Percentiles rank a stretch among this genome's conserved stretches.
These are phyloP conservation scores for Helicolenus hilgendorfi DNA, from an alignment of 2,797 vertebrate genomes.

Conservation along the genomic window DNA sequence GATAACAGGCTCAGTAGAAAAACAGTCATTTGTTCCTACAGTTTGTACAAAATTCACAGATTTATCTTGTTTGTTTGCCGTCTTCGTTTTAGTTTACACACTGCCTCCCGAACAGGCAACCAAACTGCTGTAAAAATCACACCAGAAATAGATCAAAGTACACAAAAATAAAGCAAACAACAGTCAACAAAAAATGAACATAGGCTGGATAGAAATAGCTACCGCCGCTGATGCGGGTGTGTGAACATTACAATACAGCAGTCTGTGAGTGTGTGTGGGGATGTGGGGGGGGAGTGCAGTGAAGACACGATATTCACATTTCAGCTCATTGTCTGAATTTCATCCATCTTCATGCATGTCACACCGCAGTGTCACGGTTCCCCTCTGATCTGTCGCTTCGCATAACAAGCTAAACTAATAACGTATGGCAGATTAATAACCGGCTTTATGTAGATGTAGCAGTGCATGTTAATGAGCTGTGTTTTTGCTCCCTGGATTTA, in stretches of 20 bases:
- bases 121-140: slow-evolving; percentile 82
- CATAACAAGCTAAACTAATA: neutral
- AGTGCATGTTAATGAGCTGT: slow-evolving; percentile 3
- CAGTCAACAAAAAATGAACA: slow-evolving; percentile 15
- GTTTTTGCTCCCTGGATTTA: neutral
- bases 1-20: slow-evolving; percentile 89
- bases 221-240: neutral
- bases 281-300: neutral
- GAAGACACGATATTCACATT: slow-evolving; percentile 29
- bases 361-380: slow-evolving; percentile 46
- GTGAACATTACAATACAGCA: neutral
- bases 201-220: slow-evolving; percentile 22
- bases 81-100: slow-evolving; percentile 60
- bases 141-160: slow-evolving; percentile 28
- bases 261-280: neutral
- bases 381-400: slow-evolving; percentile 69
- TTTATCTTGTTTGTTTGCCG: slow-evolving; percentile 72
- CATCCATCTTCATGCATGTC: slow-evolving; percentile 25
- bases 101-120: slow-evolving; percentile 62
- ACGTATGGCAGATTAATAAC: neutral
- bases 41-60: slow-evolving; percentile 93
- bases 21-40: slow-evolving; percentile 88
- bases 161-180: slow-evolving; percentile 25
- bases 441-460: neutral
- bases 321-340: slow-evolving; percentile 10